These are phyloP conservation scores for Gorilla gorilla DNA, from an alignment of 2,113 vertebrate genomes.

Conservation along the genomic window DNA sequence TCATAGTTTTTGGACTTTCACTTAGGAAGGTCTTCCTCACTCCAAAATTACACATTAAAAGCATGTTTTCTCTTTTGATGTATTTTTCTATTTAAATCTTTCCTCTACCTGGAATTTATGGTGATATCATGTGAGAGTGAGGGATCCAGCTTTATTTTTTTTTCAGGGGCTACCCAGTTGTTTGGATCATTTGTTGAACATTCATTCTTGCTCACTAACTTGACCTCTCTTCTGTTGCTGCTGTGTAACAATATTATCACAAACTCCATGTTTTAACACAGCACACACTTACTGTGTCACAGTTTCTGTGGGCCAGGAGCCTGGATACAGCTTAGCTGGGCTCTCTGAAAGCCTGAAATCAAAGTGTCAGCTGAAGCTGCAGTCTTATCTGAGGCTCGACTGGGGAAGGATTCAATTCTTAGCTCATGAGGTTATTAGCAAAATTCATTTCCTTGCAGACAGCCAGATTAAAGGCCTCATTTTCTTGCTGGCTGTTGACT, in stretches of 20 bases:
- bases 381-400: not conserved
- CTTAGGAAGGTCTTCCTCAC: not conserved
- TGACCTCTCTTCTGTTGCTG: not conserved
- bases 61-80: not conserved
- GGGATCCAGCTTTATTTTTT: not conserved
- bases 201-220: not conserved
- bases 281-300: not conserved
- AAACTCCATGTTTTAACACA: not conserved
- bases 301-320: not conserved
- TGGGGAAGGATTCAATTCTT: not conserved
- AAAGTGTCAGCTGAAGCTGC: not conserved
- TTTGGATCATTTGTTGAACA: not conserved
- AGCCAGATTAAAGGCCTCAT: not conserved
- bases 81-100: constrained; percentile 34
- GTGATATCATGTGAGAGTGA: not conserved
- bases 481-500: not conserved
- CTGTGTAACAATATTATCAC: not conserved
- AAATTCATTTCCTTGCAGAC: not conserved
- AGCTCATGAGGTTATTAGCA: not conserved
- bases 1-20: not conserved
- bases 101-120: not conserved
- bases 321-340: not conserved
- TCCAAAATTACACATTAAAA: not conserved
- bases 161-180: not conserved
- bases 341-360: not conserved